These are phyloP conservation scores for Petrocephalus zakoni DNA, from an alignment of 2,113 vertebrate species.

Conservation along the genomic window DNA sequence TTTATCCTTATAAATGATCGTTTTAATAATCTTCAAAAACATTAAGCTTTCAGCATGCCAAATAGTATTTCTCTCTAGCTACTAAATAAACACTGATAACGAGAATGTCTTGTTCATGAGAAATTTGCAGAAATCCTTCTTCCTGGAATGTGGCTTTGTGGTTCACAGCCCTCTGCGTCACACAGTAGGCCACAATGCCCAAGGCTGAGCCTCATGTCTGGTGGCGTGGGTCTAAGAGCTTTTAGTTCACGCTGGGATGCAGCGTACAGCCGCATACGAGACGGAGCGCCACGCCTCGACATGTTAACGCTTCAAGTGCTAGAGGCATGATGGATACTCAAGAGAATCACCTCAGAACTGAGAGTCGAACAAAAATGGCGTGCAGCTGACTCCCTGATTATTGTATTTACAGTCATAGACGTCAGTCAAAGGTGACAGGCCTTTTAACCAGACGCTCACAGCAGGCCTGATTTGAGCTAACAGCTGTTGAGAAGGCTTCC, in stretches of 20 bases:
- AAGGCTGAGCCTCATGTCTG: not conserved
- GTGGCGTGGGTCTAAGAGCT: no score
- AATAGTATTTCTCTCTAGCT: not conserved
- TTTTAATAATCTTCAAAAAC: not conserved
- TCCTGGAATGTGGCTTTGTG: not conserved
- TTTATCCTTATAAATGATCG: not conserved
- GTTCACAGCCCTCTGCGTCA: not conserved
- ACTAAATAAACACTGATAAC: not conserved
- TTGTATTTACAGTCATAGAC: not conserved
- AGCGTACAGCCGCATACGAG: no score
- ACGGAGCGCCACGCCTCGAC: not conserved
- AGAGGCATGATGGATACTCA: not conserved
- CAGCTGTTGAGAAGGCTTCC: not conserved
- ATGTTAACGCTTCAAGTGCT: not conserved
- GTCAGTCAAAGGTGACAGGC: not conserved
- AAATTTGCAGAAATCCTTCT: not conserved
- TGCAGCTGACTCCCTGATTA: not conserved
- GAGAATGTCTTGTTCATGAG: not conserved
- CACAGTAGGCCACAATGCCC: not conserved
- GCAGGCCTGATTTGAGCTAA: not conserved
- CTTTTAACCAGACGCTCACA: not conserved
- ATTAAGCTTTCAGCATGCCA: not conserved
- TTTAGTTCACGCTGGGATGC: no score
- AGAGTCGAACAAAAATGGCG: not conserved
- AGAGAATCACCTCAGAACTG: not conserved